phyloP scores from a whole-genome alignment of 2,113 vertebrate species.

The Spea bombifrons region DNA sequence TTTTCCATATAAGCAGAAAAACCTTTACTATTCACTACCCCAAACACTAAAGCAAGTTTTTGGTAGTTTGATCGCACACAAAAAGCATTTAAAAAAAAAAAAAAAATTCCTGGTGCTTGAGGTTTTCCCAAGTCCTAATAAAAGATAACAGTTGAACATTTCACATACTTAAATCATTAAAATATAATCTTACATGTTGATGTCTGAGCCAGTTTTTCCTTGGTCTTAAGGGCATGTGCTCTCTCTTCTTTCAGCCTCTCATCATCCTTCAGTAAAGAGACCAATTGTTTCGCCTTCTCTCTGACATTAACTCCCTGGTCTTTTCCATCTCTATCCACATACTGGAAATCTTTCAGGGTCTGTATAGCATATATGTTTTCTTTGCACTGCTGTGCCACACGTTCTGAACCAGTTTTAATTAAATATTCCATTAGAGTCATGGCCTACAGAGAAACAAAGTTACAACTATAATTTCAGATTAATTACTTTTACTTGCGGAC shows the following conservation, averaged over 20 bases:
- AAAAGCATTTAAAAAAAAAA: too few relatives aligned
- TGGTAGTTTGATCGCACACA: too few relatives aligned
- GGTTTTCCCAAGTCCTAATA: too few relatives aligned
- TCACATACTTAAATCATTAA: too few relatives aligned
- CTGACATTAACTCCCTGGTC: conserved; percentile 91
- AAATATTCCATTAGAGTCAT: conserved; percentile 94
- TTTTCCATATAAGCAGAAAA: too few relatives aligned
- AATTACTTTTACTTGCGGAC: too few relatives aligned
- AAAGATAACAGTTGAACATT: too few relatives aligned
- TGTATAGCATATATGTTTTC: conserved; percentile 93
- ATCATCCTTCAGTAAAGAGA: conserved; percentile 85
- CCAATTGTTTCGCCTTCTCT: conserved; percentile 89
- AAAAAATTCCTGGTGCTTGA: too few relatives aligned
- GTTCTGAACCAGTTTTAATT: conserved; percentile 89
- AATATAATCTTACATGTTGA: conserved; percentile 71
- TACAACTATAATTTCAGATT: neutral
- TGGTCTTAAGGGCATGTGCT: conserved; percentile 88
- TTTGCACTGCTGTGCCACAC: conserved; percentile 87
- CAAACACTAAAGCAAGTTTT: too few relatives aligned
- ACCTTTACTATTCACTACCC: too few relatives aligned
- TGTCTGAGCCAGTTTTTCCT: conserved; percentile 91
- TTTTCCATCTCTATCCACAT: conserved; percentile 87
- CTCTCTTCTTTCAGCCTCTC: conserved; percentile 86
- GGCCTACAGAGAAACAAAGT: conserved; percentile 63
- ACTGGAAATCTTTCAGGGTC: conserved; percentile 91